Conservation (phyloP, 2,113 vertebrate species). For the Excalfactoria chinensis region DNA sequence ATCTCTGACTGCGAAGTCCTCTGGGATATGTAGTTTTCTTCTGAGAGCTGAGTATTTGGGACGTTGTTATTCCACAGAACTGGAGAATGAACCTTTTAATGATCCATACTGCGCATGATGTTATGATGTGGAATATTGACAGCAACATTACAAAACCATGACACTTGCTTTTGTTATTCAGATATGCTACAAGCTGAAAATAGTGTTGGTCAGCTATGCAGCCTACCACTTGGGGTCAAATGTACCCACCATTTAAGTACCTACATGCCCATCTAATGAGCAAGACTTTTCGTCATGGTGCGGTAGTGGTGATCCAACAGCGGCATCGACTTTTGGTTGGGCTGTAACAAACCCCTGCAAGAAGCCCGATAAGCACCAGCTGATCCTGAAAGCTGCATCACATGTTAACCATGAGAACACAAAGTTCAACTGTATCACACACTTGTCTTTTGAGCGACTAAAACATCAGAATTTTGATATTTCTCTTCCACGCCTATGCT, state of each 20-base stretch:
- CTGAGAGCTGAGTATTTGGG: no score
- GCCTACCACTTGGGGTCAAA: neutral
- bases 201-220: neutral
- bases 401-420: neutral
- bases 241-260: neutral
- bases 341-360: neutral
- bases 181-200: neutral
- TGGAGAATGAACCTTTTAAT: no score
- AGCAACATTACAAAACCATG: no score
- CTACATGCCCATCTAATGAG: neutral
- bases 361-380: neutral
- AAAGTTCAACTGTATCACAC: neutral
- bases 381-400: neutral
- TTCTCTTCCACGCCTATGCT: neutral
- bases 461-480: neutral
- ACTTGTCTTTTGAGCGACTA: neutral
- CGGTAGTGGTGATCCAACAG: neutral
- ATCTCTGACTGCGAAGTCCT: no score
- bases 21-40: no score
- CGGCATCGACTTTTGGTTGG: neutral
- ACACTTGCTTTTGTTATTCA: neutral
- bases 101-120: no score
- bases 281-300: neutral
- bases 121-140: no score
- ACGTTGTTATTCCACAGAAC: no score